These are phyloP conservation scores for Trachythela sp. DNA, from an alignment of 64 coral and sea anemone genomes.

Conservation along the genomic window DNA sequence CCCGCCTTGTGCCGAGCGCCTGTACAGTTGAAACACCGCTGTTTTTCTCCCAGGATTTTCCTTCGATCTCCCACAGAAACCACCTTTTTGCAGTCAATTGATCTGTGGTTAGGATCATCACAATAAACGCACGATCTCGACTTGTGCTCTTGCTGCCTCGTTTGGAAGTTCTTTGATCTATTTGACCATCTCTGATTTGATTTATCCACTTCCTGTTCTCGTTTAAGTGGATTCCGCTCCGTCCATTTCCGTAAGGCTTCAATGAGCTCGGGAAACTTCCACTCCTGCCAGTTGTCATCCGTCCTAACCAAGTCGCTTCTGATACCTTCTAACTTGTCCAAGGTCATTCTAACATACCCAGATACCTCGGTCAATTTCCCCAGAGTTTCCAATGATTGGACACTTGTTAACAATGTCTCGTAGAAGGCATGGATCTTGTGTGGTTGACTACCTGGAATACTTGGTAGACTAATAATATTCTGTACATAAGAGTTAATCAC, in stretches of 20 bases:
- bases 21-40: no score
- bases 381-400: neutral
- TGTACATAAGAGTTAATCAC: neutral
- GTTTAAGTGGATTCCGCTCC: neutral
- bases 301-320: neutral
- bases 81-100: no score
- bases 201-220: neutral
- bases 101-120: no score
- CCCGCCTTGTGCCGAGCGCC: no score
- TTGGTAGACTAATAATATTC: neutral
- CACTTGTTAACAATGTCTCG: neutral
- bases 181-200: no score
- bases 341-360: neutral
- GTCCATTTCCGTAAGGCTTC: neutral
- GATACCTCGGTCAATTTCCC: neutral
- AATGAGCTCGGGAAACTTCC: neutral
- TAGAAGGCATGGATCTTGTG: conserved; percentile 5
- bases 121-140: no score
- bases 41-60: no score
- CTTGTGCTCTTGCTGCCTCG: no score
- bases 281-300: neutral
- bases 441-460: neutral
- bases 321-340: neutral
- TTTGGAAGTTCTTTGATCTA: no score
- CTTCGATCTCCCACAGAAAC: no score